These are phyloP conservation scores for Strigops habroptila DNA, from an alignment of 2,113 vertebrate species.

Conservation along the genomic window DNA sequence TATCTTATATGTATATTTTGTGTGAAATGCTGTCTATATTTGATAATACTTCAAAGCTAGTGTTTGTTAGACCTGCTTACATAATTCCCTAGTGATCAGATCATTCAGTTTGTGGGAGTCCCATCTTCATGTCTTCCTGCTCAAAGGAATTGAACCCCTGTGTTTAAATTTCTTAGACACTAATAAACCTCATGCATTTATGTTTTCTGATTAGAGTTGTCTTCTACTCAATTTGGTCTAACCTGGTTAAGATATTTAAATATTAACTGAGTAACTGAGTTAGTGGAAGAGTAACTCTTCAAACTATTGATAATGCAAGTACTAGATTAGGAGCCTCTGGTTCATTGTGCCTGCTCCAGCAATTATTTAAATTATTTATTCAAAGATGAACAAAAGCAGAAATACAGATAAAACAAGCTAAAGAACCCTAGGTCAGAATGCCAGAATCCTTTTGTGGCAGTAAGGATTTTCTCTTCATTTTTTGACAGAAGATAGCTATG, in stretches of 20 bases:
- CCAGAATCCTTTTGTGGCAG: not conserved
- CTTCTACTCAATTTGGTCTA: not conserved
- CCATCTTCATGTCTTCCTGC: not conserved
- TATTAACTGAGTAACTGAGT: not conserved
- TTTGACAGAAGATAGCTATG: conserved; percentile 26
- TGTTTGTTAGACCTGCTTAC: not conserved
- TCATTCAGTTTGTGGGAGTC: not conserved
- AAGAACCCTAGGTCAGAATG: not conserved
- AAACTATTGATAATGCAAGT: not conserved
- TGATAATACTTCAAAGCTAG: not conserved
- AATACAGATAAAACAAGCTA: not conserved
- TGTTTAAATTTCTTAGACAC: not conserved
- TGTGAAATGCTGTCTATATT: not conserved
- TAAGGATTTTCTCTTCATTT: not conserved
- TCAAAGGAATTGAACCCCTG: not conserved
- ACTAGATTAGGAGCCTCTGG: not conserved
- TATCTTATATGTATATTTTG: not conserved
- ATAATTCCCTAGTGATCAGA: not conserved
- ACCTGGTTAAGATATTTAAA: not conserved
- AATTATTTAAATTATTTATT: not conserved
- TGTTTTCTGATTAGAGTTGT: not conserved
- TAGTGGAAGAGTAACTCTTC: not conserved
- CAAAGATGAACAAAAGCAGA: not conserved
- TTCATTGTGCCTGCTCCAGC: not conserved
- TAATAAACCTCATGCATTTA: not conserved